These are phyloP conservation scores for Maccullochella peelii DNA, from an alignment of 2,113 vertebrate species.

Conservation along the genomic window DNA sequence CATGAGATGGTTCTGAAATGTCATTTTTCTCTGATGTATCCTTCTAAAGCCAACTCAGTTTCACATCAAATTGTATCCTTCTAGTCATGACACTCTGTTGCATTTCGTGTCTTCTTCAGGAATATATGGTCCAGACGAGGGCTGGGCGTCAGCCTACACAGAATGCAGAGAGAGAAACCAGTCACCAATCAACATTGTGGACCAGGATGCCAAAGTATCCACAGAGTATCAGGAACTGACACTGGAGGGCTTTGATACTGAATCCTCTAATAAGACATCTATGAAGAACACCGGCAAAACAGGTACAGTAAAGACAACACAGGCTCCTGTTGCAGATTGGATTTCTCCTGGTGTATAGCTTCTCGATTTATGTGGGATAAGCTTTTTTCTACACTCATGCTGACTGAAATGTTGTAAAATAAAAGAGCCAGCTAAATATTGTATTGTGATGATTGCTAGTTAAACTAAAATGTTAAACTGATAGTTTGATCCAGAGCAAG, in stretches of 20 bases:
- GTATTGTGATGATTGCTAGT: background rate
- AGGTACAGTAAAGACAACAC: slow-evolving; percentile 77
- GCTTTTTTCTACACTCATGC: background rate
- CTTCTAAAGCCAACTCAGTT: slow-evolving; percentile 13
- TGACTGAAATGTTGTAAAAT: background rate
- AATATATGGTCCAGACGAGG: slow-evolving; percentile 91
- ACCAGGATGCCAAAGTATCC: slow-evolving; percentile 88
- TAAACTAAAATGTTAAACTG: too few relatives aligned
- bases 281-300: slow-evolving; percentile 99
- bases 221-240: slow-evolving; percentile 92
- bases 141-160: slow-evolving; percentile 90
- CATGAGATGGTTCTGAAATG: slow-evolving; percentile 31
- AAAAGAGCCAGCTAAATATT: background rate
- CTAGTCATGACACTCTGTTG: slow-evolving; percentile 9
- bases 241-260: slow-evolving; percentile 91
- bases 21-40: slow-evolving; percentile 13
- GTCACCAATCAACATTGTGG: slow-evolving; percentile 93
- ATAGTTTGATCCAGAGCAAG: too few relatives aligned
- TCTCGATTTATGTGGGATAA: background rate
- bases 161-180: slow-evolving; percentile 92
- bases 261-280: slow-evolving; percentile 97
- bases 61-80: background rate
- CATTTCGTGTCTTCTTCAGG: slow-evolving; percentile 82
- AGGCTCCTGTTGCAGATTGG: background rate
- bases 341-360: background rate